Evolutionary conservation across 2,113 vertebrate genomes (phyloP), one percentile per base, ranked within the genome.

Genomic region (Mystacornis crossleyi): DNA sequence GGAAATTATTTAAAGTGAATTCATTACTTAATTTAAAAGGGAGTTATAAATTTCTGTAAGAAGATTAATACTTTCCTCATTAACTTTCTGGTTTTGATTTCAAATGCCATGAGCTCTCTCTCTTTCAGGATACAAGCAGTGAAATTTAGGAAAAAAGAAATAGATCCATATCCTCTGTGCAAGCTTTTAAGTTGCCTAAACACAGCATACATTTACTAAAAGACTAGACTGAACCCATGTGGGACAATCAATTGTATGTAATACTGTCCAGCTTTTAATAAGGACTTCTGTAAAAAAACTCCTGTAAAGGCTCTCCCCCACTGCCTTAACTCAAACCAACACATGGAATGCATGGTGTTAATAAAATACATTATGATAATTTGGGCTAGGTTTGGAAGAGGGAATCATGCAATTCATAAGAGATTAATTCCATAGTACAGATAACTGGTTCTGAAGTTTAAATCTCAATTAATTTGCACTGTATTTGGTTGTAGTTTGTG

Each of bases 381-480:
- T 91, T 77, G 18, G 31, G 9, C 21, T 80, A n/a, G 21, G 13
- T 90, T 93, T 83, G 64, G 28, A 38, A 72, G 34, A 12, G 51
- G 14, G 66, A 89, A 53, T 72, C n/a, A 94, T 92, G 70, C 96
- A 92, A 94, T 89, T 95, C 40, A 54, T 95, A 96, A 87, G 45
- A 88, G 58, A 89, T 87, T 95, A 94, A 90, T 97, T 96, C 53
- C 48, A 42, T 71, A 71, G 24, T 70, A 94, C 24, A 90, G 85
- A 90, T 95, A 95, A 88, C 74, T 51, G 65, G 40, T 84, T 93
- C 51, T 50, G 18, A 93, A 55, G 95, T 94, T 95, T 90, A 95
- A 42, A 87, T 90, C 93, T 97, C 90, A 97, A 64, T 95, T 97
- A 97, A 96, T 54, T 71, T 92, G 55, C 86, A 88, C 93, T 94